These are phyloP conservation scores for Nomada fucata DNA, from an alignment of 2,888 invertebrate species.

Conservation along the genomic window DNA sequence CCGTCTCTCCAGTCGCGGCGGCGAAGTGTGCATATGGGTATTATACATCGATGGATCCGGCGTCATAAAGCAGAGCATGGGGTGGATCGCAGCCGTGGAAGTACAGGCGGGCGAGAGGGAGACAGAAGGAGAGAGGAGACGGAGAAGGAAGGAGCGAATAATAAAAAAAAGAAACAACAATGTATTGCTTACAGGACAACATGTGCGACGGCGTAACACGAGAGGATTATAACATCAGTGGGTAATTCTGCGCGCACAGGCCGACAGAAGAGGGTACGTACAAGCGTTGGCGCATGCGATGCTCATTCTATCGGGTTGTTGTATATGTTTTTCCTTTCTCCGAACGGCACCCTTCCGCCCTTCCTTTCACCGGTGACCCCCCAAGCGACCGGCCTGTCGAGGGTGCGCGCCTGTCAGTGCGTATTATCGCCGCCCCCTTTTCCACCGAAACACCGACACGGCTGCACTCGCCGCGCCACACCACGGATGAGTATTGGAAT, in stretches of 20 bases:
- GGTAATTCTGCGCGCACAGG: conserved; percentile 76
- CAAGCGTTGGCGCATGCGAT: conserved; percentile 74
- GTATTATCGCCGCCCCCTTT: conserved; percentile 80
- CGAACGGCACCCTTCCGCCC: conserved; percentile 61
- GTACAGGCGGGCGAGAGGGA: too few species aligned
- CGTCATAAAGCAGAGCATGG: conserved; percentile 31
- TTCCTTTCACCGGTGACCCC: conserved; percentile 53
- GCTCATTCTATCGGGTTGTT: conserved; percentile 81
- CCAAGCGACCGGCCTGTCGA: conserved; percentile 55
- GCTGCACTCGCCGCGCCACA: conserved; percentile 22
- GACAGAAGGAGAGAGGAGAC: conserved; percentile 4
- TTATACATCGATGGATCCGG: conserved; percentile 46
- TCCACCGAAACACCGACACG: conserved; percentile 60
- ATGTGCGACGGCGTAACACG: conserved; percentile 83
- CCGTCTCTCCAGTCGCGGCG: conserved; percentile 81
- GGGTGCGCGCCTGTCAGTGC: conserved; percentile 82
- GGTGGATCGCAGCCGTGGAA: conserved; percentile 15
- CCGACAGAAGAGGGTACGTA: conserved; percentile 45
- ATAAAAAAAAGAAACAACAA: conserved; percentile 71
- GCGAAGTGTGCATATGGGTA: conserved; percentile 78
- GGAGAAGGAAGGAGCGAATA: conserved; percentile 28
- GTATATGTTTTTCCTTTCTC: conserved; percentile 79
- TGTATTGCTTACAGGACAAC: conserved; percentile 79
- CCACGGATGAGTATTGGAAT: conserved; percentile 66
- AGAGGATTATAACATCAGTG: conserved; percentile 84